Evolutionary conservation across 2,888 invertebrate species (phyloP), one percentile per base, ranked within the genome.

Genomic region (Anagyrus pseudococci): DNA sequence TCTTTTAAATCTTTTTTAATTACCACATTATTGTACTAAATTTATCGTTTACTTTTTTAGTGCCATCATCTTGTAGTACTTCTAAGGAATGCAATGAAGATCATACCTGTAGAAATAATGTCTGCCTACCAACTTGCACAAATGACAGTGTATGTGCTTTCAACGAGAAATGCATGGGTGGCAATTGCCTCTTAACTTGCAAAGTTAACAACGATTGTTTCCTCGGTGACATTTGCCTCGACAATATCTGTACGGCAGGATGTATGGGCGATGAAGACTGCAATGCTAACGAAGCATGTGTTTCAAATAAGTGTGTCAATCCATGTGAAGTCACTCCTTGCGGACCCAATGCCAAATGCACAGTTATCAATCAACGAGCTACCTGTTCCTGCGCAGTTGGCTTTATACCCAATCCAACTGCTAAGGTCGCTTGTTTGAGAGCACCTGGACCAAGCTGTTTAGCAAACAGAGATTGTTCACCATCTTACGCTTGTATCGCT

Each of bases 191-290:
- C 74, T 88, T 95, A 62, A 95, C 94, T 2, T 96, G 96, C 75
- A 88, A 94, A 50, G 89, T 94, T 1, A 94, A 95, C 77, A 93
- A 94, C 73, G 95, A 96, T 74, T 96, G 95, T 73, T 94, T 95
- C 87, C 84, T 94, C 62, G 94, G 94, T 1, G 94, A 95, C 73
- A 93, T 95, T 69, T 96, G 96, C 75, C 82, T 94, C 60, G 88
- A 89, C 73, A 93, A 93, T 73, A 91, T 91, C 82, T 95, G 95
- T 75, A 86, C 91, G 62, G 90, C 90, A 70, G 95, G 95, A 41
- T 96, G 95, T 76, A 89, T 92, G 69, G 87, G 87, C 19, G 92
- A 94, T 73, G 93, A 93, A 71, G 95, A 96, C 77, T 95, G 95
- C 78, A 89, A 92, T 69, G 89, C 89, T 0, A 90, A 90, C 56